These are phyloP conservation scores for Ancistrus triradiatus DNA, from an alignment of 2,113 vertebrate species.

Conservation along the genomic window DNA sequence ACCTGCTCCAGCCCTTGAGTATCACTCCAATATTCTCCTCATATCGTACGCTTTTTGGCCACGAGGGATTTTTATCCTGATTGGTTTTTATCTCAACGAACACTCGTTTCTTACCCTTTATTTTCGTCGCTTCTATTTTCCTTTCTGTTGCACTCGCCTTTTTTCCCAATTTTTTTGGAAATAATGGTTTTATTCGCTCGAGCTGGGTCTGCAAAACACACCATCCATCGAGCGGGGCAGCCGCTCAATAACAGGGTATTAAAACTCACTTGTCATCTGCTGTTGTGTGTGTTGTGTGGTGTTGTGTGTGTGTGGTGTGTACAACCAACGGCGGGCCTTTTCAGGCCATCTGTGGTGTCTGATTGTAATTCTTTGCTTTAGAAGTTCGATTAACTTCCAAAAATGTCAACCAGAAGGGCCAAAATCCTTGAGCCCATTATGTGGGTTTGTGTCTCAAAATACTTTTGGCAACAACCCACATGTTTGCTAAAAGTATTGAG, in stretches of 20 bases:
- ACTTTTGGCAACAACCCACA: too few relatives aligned
- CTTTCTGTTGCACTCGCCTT: slow-evolving; percentile 42
- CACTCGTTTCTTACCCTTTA: slow-evolving; percentile 4
- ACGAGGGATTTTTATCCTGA: slow-evolving; percentile 23
- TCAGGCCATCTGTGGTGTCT: too few relatives aligned
- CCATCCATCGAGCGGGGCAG: slow-evolving; percentile 57
- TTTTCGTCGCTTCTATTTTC: background rate
- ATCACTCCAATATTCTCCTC: slow-evolving; percentile 48
- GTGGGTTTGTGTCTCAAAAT: too few relatives aligned
- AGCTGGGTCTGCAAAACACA: slow-evolving; percentile 65
- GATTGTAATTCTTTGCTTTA: too few relatives aligned
- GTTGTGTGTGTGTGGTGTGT: too few relatives aligned
- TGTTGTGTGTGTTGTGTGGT: too few relatives aligned
- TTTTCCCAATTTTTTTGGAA: slow-evolving; percentile 48
- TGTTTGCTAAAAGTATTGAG: too few relatives aligned
- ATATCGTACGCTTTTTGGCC: slow-evolving; percentile 16
- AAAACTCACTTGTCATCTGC: too few relatives aligned
- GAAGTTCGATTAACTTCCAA: too few relatives aligned
- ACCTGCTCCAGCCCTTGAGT: slow-evolving; percentile 42
- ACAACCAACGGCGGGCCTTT: too few relatives aligned
- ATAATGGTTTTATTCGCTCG: slow-evolving; percentile 67
- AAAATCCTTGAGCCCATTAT: too few relatives aligned
- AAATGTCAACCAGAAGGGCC: too few relatives aligned
- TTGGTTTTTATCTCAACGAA: slow-evolving; percentile 27
- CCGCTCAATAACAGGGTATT: background rate